These are phyloP conservation scores for Noctua comes DNA, from an alignment of 2,888 invertebrate species.

Conservation along the genomic window DNA sequence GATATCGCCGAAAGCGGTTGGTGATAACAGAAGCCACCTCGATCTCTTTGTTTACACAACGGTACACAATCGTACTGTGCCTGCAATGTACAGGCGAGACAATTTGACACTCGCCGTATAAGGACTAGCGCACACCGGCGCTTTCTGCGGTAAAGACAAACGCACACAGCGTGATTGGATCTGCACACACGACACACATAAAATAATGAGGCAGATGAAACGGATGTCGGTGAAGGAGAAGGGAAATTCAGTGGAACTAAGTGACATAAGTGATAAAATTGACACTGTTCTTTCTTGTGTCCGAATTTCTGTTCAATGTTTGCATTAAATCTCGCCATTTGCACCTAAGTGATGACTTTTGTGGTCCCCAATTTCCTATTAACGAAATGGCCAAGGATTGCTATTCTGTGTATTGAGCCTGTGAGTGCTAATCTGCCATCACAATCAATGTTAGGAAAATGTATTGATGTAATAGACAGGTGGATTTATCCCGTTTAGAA, in stretches of 20 bases:
- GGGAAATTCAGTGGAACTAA: conserved; percentile 16
- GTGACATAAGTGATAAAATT: conserved; percentile 35
- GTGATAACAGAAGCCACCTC: conserved; percentile 77
- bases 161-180: conserved; percentile 63
- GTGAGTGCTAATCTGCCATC: not conserved
- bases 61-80: conserved; percentile 49
- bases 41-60: conserved; percentile 69
- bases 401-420: not conserved
- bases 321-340: not conserved
- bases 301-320: conserved; percentile 1
- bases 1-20: conserved; percentile 56
- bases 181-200: conserved; percentile 68
- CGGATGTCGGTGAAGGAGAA: conserved; percentile 32
- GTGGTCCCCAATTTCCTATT: not conserved
- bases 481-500: not conserved
- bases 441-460: not conserved
- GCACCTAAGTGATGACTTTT: not conserved
- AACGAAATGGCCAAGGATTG: not conserved
- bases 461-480: not conserved
- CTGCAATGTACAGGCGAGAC: conserved; percentile 49
- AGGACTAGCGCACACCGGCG: conserved; percentile 68
- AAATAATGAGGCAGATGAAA: conserved; percentile 28
- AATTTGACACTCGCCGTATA: conserved; percentile 79
- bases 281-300: conserved; percentile 10
- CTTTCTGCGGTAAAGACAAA: conserved; percentile 72